phyloP scores from a whole-genome alignment of 2,113 vertebrate genomes.

The human region DNA sequence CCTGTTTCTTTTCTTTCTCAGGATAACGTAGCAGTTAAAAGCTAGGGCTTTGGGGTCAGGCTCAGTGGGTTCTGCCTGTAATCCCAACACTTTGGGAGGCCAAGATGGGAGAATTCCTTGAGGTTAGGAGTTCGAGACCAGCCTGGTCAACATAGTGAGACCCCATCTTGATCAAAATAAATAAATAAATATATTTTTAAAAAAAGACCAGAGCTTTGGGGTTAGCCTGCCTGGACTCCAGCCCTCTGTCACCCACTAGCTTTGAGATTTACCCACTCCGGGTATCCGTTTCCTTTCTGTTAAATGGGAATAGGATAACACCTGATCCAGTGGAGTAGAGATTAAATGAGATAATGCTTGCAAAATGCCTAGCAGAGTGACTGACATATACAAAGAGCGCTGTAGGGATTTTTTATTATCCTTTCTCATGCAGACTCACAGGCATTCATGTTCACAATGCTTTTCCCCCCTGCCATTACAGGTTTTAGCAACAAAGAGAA shows the following conservation, averaged over 20 bases:
- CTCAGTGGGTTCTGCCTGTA: too few species aligned
- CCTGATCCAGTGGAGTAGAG: neutral
- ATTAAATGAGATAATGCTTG: neutral
- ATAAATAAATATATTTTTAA: too few species aligned
- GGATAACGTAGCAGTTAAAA: neutral
- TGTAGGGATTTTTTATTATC: neutral
- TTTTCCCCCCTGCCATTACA: neutral
- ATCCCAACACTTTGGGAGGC: too few species aligned
- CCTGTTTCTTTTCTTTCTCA: neutral
- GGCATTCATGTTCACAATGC: neutral
- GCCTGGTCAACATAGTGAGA: too few species aligned
- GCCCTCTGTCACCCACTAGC: neutral
- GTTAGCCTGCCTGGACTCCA: neutral
- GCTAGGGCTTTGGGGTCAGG: neutral
- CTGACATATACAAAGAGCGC: neutral
- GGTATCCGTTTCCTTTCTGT: neutral
- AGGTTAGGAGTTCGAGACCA: too few species aligned
- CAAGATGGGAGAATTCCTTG: too few species aligned
- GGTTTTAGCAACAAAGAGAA: neutral
- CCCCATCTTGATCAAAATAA: too few species aligned
- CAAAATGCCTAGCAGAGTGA: neutral
- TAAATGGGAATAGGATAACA: neutral
- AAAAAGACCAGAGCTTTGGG: too few species aligned
- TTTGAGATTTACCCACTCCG: neutral
- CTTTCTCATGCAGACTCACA: neutral